Base-by-base conservation (phyloP, 2,113 vertebrate genomes). In the Hemiprocne comata region DNA sequence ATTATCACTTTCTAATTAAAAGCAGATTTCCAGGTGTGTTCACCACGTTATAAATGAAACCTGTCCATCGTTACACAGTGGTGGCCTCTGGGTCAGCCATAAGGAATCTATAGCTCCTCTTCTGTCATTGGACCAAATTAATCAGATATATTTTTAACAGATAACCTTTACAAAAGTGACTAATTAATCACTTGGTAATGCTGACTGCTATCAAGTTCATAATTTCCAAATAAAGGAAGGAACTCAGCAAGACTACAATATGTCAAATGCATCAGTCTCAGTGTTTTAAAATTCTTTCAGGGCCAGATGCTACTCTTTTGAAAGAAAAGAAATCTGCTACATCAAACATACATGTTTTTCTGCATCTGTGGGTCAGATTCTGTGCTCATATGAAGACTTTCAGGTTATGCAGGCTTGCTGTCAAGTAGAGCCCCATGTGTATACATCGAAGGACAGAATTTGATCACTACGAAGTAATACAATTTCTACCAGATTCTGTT, bases 1-100 rank as follows among this genome's bases (percentile, higher is more conserved):
- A 98, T 99, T 99, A 98, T 98, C 97, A 98, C 97, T 98, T 98
- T 97, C 98, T 98, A 98, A 99, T 98, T 98, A 98, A 98, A 98
- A 97, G 94, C 98, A 98, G 96, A 98, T 98, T 98, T 99, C 98
- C 97, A 98, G 98, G 98, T 98, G 97, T 97, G 98, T 98, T 98
- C 97, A 97, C 98, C 98, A 97, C 89, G 94, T 98, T 98, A 83
- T 94, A 97, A 98, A 98, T 97, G 96, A 97, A 97, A 90, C 87
- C 86, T 97, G 92, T 95, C 90, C 90, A 64, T 78, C 97, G 89
- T 97, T 97, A 95, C 25, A 94, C 76, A 89, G 81, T 54, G 69
- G 76, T 85, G 73, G 86, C 97, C 95, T 95, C 75, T 34, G 90
- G 95, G 94, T 94, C 95, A 95, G 84, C 94, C 6, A 8, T 60